Evolutionary conservation across 2,888 invertebrate genomes (phyloP), one percentile per base, ranked within the genome.

Genomic region (Xestoiulus laeticollis): DNA sequence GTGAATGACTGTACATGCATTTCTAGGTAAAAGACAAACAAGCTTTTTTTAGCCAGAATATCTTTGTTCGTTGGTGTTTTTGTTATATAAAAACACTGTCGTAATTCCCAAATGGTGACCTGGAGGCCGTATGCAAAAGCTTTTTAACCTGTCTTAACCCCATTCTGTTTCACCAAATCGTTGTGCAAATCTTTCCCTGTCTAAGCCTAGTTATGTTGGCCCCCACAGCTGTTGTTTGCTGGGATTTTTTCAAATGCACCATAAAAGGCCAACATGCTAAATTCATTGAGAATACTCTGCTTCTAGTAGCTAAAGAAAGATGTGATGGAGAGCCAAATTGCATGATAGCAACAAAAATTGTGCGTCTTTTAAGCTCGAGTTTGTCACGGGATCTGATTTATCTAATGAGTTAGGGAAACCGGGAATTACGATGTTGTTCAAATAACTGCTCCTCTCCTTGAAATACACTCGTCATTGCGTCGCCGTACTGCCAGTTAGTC

Each of bases 231-330:
- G 59, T 48, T 48, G 12, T 59, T n/a, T n/a, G n/a, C n/a, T n/a
- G 59, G 2, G n/a, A 59, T n/a, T 4, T 4, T 4, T 2, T 8
- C 19, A 59, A n/a, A 59, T 59, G n/a, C n/a, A 5, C 59, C 59
- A 59, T 59, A 59, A 59, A 59, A 59, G 59, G 59, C 59, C 59
- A 59, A n/a, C n/a, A 59, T 59, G 59, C 59, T 22, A 59, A 59
- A 59, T 59, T 59, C 59, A 59, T 59, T 59, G 59, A 59, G 59
- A 59, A 59, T n/a, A 59, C 22, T 59, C 59, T 16, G 12, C 48
- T 4, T 5, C n/a, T 19, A 59, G 1, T 19, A 59, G 19, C n/a
- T 3, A 6, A 59, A 59, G 59, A 59, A 59, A 59, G 14, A 59
- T 59, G n/a, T 8, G 59, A 59, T 14, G 6, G 2, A 59, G 59